A percentile compares a stretch with the other conserved stretches of the same genome.
phyloP scores from a whole-genome alignment of 2,797 vertebrate species.

The Erpetoichthys calabaricus region DNA sequence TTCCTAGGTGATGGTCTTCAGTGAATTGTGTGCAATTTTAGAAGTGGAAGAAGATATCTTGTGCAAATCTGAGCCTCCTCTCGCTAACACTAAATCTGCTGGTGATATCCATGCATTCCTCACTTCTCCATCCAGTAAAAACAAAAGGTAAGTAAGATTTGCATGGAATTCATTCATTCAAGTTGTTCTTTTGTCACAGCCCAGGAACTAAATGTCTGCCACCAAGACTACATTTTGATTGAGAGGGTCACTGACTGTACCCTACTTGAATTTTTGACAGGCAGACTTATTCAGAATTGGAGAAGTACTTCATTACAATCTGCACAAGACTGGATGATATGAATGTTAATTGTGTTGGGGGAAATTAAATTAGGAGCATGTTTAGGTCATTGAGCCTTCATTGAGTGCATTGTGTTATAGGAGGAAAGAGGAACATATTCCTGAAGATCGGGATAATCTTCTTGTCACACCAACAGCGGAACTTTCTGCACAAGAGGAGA shows the following conservation, averaged over 20 bases:
- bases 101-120: slow-evolving; percentile 71
- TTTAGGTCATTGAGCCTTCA: no score
- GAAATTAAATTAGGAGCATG: no score
- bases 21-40: slow-evolving; percentile 71
- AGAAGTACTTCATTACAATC: no score
- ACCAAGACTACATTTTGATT: no score
- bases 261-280: no score
- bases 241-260: no score
- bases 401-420: slow-evolving; percentile 26
- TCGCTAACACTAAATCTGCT: slow-evolving; percentile 41
- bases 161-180: no score
- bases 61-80: slow-evolving; percentile 34
- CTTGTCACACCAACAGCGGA: slow-evolving; percentile 84
- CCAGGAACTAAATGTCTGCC: no score
- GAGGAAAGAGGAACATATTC: slow-evolving; percentile 69
- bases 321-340: no score
- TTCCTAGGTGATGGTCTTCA: slow-evolving; percentile 69
- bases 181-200: no score
- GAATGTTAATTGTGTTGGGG: no score
- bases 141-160: slow-evolving; percentile 53
- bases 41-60: slow-evolving; percentile 61
- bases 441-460: slow-evolving; percentile 68
- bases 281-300: no score
- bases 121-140: slow-evolving; percentile 74
- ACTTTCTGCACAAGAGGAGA: slow-evolving; percentile 85